phyloP scores from a whole-genome alignment of 2,888 invertebrate species.

The Eristalinus aeneus region DNA sequence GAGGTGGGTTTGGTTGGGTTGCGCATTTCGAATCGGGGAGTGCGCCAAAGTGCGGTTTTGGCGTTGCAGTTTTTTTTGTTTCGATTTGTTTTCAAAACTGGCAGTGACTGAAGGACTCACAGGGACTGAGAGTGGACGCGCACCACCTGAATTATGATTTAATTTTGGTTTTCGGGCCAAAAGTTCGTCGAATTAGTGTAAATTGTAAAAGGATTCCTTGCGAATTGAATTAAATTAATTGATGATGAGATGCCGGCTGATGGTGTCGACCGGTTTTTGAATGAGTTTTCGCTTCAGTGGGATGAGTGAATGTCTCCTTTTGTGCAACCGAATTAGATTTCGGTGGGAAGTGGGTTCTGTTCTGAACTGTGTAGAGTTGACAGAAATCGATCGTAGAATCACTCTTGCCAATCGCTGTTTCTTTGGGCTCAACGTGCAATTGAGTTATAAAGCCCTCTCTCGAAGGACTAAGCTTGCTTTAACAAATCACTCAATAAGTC shows the following conservation, averaged over 20 bases:
- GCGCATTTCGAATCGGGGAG: conserved; percentile 16
- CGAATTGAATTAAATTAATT: conserved; percentile 51
- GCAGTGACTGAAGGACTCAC: neutral
- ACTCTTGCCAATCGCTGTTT: too few species aligned
- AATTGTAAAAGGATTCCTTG: conserved; percentile 49
- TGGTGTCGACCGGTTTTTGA: too few species aligned
- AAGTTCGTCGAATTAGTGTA: conserved; percentile 37
- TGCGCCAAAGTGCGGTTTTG: neutral
- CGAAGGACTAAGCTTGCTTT: too few species aligned
- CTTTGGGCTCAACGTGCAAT: too few species aligned
- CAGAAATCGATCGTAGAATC: too few species aligned
- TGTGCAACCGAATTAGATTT: too few species aligned
- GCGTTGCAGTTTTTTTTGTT: neutral
- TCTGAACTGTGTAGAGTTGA: too few species aligned
- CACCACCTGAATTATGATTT: conserved; percentile 44
- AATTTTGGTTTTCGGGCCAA: conserved; percentile 32
- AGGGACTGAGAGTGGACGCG: neutral
- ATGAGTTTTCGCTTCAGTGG: too few species aligned
- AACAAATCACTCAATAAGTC: too few species aligned
- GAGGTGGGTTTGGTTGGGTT: conserved; percentile 29
- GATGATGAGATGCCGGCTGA: neutral
- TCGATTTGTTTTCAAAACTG: neutral
- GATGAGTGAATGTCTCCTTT: too few species aligned
- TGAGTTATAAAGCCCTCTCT: too few species aligned
- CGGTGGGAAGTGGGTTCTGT: too few species aligned